These are phyloP conservation scores for Eleginops maclovinus DNA, from an alignment of 2,113 vertebrate species.

Conservation along the genomic window DNA sequence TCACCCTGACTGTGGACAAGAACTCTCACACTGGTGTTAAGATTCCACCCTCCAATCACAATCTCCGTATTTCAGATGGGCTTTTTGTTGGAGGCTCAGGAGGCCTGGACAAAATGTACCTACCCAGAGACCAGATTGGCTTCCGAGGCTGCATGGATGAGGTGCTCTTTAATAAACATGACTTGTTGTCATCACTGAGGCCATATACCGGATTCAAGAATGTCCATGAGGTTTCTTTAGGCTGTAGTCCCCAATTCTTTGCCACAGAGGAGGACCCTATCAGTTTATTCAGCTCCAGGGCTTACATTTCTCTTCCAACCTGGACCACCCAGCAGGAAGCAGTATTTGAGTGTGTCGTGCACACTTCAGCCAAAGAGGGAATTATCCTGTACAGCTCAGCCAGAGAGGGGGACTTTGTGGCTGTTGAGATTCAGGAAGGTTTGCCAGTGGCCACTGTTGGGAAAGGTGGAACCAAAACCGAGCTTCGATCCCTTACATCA, in stretches of 20 bases:
- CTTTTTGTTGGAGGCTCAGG: slow-evolving; percentile 86
- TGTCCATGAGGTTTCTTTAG: slow-evolving; percentile 89
- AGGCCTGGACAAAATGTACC: slow-evolving; percentile 84
- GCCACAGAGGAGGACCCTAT: slow-evolving; percentile 88
- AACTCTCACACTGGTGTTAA: slow-evolving; percentile 78
- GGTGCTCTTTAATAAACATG: slow-evolving; percentile 86
- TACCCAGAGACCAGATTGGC: slow-evolving; percentile 65
- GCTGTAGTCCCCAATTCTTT: slow-evolving; percentile 93
- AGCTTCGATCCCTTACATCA: slow-evolving; percentile 80
- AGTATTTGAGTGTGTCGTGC: slow-evolving; percentile 83
- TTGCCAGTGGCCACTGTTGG: slow-evolving; percentile 83
- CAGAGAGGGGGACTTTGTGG: slow-evolving; percentile 86
- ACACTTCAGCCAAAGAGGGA: slow-evolving; percentile 85
- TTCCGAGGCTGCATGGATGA: slow-evolving; percentile 92
- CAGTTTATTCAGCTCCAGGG: slow-evolving; percentile 94
- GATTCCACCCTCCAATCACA: slow-evolving; percentile 70
- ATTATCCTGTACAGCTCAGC: slow-evolving; percentile 90
- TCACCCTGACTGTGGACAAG: slow-evolving; percentile 87
- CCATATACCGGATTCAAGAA: slow-evolving; percentile 88
- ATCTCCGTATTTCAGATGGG: slow-evolving; percentile 84
- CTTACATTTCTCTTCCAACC: slow-evolving; percentile 86
- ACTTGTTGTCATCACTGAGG: slow-evolving; percentile 88
- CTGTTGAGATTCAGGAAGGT: slow-evolving; percentile 89
- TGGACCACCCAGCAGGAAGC: slow-evolving; percentile 81
- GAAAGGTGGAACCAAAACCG: slow-evolving; percentile 78